These are phyloP conservation scores for Baccha elongata DNA, from an alignment of 2,888 invertebrate species.

Conservation along the genomic window DNA sequence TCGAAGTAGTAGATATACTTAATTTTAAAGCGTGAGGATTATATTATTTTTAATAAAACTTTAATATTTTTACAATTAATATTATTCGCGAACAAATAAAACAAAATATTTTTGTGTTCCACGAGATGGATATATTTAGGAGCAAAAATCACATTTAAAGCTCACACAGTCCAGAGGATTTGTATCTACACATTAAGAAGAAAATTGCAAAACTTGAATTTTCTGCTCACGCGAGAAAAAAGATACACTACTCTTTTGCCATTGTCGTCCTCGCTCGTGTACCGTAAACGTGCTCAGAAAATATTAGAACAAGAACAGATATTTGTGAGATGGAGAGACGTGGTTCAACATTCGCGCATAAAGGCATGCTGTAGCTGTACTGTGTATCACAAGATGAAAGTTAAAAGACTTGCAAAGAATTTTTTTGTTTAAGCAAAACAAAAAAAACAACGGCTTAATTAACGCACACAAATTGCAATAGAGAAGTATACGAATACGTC, in stretches of 20 bases:
- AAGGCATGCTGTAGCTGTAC: constrained; percentile 35
- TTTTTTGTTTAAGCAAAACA: too few relatives aligned
- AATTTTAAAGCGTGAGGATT: constrained; percentile 36
- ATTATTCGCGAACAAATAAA: constrained; percentile 43
- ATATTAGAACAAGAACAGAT: constrained; percentile 69
- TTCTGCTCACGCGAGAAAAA: constrained; percentile 66
- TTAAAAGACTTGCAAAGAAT: too few relatives aligned
- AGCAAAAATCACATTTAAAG: constrained; percentile 70
- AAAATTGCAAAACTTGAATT: constrained; percentile 67
- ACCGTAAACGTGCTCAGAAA: constrained; percentile 56
- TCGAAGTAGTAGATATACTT: constrained; percentile 23
- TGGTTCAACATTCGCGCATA: constrained; percentile 58
- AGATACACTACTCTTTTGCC: constrained; percentile 61
- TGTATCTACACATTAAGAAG: constrained; percentile 72
- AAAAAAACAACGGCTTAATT: too few relatives aligned
- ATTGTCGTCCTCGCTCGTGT: constrained; percentile 37
- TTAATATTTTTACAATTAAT: constrained; percentile 5
- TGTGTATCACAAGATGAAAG: constrained; percentile 49
- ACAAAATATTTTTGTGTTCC: constrained; percentile 55
- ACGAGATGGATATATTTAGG: constrained; percentile 66
- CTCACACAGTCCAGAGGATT: constrained; percentile 66
- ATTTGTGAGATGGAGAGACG: constrained; percentile 62
- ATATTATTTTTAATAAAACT: neutral
- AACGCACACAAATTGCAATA: too few relatives aligned
- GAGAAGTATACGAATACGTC: too few relatives aligned